These are phyloP conservation scores for Drosophila quasianomalipes DNA, from an alignment of 2,888 invertebrate genomes.

Conservation along the genomic window DNA sequence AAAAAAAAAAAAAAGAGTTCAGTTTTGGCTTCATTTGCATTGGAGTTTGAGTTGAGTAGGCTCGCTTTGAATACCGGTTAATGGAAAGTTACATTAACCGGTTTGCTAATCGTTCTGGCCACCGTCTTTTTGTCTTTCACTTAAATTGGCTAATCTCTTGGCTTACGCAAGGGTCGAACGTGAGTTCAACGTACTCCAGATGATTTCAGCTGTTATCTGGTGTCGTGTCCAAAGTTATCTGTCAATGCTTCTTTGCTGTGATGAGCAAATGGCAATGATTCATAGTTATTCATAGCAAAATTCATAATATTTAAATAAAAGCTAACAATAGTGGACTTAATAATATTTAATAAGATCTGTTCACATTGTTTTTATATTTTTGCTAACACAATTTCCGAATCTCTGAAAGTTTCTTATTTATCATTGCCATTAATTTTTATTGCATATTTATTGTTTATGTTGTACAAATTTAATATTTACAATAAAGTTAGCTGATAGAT, in stretches of 20 bases:
- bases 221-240: constrained; percentile 11
- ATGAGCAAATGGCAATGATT: constrained; percentile 18
- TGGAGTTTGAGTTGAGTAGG: constrained; percentile 31
- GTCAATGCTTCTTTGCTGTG: constrained; percentile 4
- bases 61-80: constrained; percentile 44
- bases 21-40: constrained; percentile 31
- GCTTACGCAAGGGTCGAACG: constrained; percentile 57
- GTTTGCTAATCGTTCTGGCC: constrained; percentile 61
- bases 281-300: constrained; percentile 1
- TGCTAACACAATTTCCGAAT: background rate
- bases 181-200: constrained; percentile 42
- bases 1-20: background rate
- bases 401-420: background rate
- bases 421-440: background rate
- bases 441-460: background rate
- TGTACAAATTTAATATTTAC: background rate
- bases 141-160: constrained; percentile 52
- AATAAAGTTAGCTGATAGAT: background rate
- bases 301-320: constrained; percentile 10
- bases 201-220: constrained; percentile 37
- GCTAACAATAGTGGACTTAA: background rate
- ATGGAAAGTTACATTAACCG: constrained; percentile 59
- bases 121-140: constrained; percentile 49
- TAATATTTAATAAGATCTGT: constrained; percentile 2
- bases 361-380: background rate